phyloP scores from a whole-genome alignment of 1,140 invertebrate species.

The Sinella curviseta region DNA sequence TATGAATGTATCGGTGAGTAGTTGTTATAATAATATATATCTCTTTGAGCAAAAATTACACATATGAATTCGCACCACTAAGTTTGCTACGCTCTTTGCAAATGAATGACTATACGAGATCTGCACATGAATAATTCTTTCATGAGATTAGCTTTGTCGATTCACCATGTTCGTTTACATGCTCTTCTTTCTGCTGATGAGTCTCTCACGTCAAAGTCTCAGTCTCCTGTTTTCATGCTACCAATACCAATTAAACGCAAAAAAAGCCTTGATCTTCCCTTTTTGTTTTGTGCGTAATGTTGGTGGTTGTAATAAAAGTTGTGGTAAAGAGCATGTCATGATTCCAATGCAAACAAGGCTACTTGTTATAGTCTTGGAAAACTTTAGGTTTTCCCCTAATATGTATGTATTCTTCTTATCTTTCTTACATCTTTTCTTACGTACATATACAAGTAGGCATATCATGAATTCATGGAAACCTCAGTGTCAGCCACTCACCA shows the following conservation, averaged over 20 bases:
- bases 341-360: neutral
- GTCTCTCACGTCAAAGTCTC: neutral
- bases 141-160: neutral
- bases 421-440: neutral
- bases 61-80: neutral
- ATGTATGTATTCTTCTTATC: neutral
- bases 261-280: conserved; percentile 13
- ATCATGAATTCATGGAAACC: neutral
- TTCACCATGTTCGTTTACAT: neutral
- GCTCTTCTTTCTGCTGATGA: neutral
- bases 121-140: conserved; percentile 7
- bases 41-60: neutral
- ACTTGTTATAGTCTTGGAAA: neutral
- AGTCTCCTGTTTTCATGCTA: neutral
- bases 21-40: neutral
- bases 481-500: neutral
- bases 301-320: neutral
- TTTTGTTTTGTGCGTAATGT: neutral
- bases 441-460: neutral
- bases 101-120: neutral
- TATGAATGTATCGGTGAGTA: neutral
- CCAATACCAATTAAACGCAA: neutral
- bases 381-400: neutral
- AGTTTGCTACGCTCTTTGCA: neutral
- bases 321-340: neutral